Percentiles rank a stretch among this genome's conserved stretches.
phyloP scores from a whole-genome alignment of 2,797 vertebrate genomes.

The Muscicapa comitata region DNA sequence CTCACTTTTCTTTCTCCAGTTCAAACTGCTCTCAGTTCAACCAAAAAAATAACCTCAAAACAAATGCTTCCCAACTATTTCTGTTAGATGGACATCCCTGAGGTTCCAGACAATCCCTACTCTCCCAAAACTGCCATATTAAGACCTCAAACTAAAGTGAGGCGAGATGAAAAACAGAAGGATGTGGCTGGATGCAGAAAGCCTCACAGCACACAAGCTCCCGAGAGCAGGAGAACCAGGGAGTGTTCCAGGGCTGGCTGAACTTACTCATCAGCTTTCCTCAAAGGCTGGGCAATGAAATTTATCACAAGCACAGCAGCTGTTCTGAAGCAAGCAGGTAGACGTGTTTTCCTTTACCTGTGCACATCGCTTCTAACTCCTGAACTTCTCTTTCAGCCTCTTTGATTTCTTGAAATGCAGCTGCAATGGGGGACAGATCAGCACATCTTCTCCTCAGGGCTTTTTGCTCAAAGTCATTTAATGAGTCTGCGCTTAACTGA shows the following conservation, averaged over 20 bases:
- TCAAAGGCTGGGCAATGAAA: not conserved
- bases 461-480: conserved; percentile 76
- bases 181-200: not conserved
- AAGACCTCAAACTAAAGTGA: not conserved
- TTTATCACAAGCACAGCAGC: not conserved
- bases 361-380: conserved; percentile 80
- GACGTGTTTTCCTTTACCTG: conserved; percentile 70
- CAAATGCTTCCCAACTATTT: not conserved
- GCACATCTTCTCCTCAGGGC: conserved; percentile 65
- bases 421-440: conserved; percentile 74
- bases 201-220: rapidly evolving
- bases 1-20: not conserved
- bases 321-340: not conserved
- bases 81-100: not conserved
- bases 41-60: not conserved
- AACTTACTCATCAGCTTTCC: not conserved
- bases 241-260: not conserved
- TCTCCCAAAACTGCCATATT: not conserved
- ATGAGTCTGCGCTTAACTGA: conserved; percentile 63
- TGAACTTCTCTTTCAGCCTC: conserved; percentile 74
- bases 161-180: not conserved
- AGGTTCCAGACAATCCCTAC: not conserved
- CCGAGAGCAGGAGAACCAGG: not conserved
- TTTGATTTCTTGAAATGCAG: conserved; percentile 70
- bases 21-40: not conserved